These are phyloP conservation scores for Patella ulyssiponensis DNA, from an alignment of 2,888 invertebrate species.

Conservation along the genomic window DNA sequence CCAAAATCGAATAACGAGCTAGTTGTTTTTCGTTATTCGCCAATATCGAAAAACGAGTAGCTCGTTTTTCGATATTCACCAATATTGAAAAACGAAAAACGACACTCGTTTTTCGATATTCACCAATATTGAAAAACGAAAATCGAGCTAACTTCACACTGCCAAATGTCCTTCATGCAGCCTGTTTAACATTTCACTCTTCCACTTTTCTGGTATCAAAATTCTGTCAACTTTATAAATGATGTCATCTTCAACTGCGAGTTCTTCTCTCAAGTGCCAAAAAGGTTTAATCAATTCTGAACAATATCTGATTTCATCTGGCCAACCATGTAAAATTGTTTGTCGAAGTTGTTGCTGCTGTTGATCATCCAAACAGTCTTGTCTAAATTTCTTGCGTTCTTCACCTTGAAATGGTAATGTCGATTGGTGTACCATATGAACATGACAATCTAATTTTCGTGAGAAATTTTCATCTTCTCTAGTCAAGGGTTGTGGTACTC, in stretches of 20 bases:
- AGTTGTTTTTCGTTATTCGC: no score
- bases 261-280: constrained; percentile 3
- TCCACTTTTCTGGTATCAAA: neutral
- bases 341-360: neutral
- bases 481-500: neutral
- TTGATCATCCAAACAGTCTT: neutral
- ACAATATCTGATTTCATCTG: no score
- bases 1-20: no score
- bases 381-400: neutral
- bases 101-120: no score
- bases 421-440: neutral
- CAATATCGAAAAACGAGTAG: no score
- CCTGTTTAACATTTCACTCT: constrained; percentile 8
- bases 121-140: no score
- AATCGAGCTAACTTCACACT: no score
- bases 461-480: neutral
- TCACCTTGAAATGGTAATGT: neutral
- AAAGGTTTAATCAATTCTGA: neutral
- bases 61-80: no score
- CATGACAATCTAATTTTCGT: neutral
- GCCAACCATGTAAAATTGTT: neutral
- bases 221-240: neutral
- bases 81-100: no score
- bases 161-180: neutral
- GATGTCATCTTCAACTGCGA: neutral